Evolutionary conservation across 2,797 vertebrate species (phyloP).

Genomic region (Falco peregrinus): DNA sequence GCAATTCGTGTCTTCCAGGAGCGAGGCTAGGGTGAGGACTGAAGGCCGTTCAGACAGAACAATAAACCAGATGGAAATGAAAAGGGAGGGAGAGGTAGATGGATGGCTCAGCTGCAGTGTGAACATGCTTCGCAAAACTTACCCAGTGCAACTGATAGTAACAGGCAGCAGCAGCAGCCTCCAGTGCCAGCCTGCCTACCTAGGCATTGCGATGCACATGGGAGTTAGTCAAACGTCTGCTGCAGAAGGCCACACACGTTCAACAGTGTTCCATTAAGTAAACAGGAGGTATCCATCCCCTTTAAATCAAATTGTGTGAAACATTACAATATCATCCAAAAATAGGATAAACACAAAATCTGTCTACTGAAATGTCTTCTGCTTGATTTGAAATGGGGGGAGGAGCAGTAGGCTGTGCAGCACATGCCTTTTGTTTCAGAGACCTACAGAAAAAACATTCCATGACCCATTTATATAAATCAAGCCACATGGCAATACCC

Average conservation of each 20-base stretch:
- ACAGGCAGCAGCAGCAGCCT: not conserved
- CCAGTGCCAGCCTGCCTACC: not conserved
- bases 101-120: not conserved
- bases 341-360: not conserved
- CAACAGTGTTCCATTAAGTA: accelerated
- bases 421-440: not conserved
- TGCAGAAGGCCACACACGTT: not conserved
- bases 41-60: not conserved
- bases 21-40: not conserved
- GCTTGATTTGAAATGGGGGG: not conserved
- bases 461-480: not conserved
- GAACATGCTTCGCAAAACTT: not conserved
- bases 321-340: not conserved
- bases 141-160: accelerated
- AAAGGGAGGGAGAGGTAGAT: not conserved
- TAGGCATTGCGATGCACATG: accelerated
- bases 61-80: not conserved
- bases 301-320: not conserved
- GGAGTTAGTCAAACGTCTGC: not conserved
- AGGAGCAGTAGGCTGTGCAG: not conserved
- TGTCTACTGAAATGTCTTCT: constrained; percentile 1
- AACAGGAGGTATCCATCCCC: not conserved
- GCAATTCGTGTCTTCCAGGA: not conserved
- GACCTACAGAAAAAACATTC: not conserved
- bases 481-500: not conserved